These are phyloP conservation scores for Mohoua ochrocephala DNA, from an alignment of 2,113 vertebrate species.

Conservation along the genomic window DNA sequence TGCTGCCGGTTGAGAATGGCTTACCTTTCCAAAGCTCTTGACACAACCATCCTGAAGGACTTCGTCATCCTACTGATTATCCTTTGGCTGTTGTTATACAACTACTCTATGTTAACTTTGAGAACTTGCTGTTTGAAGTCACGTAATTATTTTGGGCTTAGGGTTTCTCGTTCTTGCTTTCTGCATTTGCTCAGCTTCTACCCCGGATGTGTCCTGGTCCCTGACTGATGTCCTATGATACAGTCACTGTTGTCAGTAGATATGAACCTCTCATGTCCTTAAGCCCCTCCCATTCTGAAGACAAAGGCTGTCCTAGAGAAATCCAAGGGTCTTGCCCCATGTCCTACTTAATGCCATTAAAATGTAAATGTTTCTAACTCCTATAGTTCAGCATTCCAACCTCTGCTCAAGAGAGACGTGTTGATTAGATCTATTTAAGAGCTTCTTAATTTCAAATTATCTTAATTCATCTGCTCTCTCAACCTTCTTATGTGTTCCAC, in stretches of 20 bases:
- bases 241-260: neutral
- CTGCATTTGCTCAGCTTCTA: neutral
- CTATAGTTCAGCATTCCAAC: neutral
- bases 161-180: neutral
- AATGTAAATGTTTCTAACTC: neutral
- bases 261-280: neutral
- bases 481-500: neutral
- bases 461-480: neutral
- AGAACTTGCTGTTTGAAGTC: neutral
- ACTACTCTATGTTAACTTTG: neutral
- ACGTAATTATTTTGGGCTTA: neutral
- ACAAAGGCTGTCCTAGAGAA: neutral
- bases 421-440: neutral
- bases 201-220: neutral
- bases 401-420: neutral
- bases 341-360: neutral
- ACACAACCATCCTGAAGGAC: neutral
- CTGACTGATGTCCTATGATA: neutral
- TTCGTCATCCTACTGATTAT: neutral
- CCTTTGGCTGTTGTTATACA: neutral
- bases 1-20: neutral
- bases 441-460: neutral
- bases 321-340: neutral
- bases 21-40: neutral
- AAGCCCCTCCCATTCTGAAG: neutral